These are phyloP conservation scores for Hydractinia echinata DNA, from an alignment of 30 jellyfish, hydroid and myxozoan species.

Conservation along the genomic window DNA sequence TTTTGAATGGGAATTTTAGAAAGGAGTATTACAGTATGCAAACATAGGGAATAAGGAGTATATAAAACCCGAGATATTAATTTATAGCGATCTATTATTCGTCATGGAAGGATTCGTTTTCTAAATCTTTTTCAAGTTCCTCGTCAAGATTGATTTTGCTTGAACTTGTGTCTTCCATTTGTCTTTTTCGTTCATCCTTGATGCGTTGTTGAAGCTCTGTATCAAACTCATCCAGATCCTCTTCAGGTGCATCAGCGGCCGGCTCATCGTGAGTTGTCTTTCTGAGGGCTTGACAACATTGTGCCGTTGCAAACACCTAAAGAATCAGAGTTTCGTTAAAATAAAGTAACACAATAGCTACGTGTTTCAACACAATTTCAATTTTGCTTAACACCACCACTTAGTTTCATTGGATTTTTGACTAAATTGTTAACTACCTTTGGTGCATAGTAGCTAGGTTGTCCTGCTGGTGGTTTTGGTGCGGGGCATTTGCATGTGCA, in stretches of 20 bases:
- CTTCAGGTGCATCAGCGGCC: conserved; percentile 3
- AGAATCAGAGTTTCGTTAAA: background rate
- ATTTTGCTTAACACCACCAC: background rate
- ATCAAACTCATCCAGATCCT: background rate
- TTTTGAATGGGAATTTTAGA: too few species aligned
- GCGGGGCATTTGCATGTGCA: background rate
- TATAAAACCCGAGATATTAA: too few species aligned
- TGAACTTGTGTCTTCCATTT: background rate
- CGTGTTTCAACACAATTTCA: background rate
- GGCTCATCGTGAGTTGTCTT: background rate
- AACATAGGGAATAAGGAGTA: too few species aligned
- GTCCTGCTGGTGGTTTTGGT: background rate
- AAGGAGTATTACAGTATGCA: too few species aligned
- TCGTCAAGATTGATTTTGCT: background rate
- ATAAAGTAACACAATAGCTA: background rate
- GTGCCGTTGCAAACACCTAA: background rate
- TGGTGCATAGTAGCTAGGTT: conserved; percentile 16
- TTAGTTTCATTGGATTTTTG: background rate
- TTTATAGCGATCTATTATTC: too few species aligned
- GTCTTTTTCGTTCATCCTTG: conserved; percentile 3
- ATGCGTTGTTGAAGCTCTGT: background rate
- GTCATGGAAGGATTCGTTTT: too few species aligned
- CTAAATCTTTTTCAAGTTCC: background rate
- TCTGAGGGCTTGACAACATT: background rate
- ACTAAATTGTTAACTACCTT: background rate